Evolutionary conservation across 2,888 invertebrate species (phyloP), one percentile per base, ranked within the genome.

Genomic region (Teleogryllus oceanicus): DNA sequence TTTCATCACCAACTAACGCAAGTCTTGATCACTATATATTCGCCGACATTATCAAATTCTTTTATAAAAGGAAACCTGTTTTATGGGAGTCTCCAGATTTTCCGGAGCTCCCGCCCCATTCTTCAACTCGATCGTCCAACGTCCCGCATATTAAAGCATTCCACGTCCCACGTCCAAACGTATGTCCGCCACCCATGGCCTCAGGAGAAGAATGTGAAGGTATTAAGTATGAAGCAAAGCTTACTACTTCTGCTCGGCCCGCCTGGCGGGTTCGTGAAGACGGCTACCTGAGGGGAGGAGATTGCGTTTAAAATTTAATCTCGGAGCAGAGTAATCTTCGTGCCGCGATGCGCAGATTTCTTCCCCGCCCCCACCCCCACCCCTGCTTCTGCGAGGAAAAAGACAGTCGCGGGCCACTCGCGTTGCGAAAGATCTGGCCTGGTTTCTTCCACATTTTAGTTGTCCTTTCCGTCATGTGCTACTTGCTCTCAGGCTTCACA

Each of bases 221-320:
- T 62, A 62, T 62, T 62, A 62, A 62, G 62, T 62, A 62, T 62
- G 62, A 62, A 62, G 62, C 62, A 5, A 62, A 18, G 62, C 62
- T 62, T 62, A 13, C 62, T 62, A 62, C 62, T 37, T 37, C 37
- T 18, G 62, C n/a, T 62, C n/a, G 62, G 10, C 62, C 62, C 62
- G 62, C 13, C 62, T 16, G n/a, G 16, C 16, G n/a, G 3, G 16
- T 62, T 18, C 13, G 62, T 18, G 62, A 62, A 62, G 16, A n/a
- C n/a, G n/a, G 13, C 62, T 16, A n/a, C 62, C 62, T 13, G 16
- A 62, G n/a, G n/a, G 62, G 62, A 62, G 13, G 62, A 62, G 62
- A 62, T 62, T 62, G 62, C 62, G n/a, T 62, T 62, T 62, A 62
- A 62, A 62, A 62, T 62, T 62, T 62, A 62, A 62, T 62, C 62